phyloP scores from a whole-genome alignment of 2,113 vertebrate genomes.

The Peromyscus leucopus region DNA sequence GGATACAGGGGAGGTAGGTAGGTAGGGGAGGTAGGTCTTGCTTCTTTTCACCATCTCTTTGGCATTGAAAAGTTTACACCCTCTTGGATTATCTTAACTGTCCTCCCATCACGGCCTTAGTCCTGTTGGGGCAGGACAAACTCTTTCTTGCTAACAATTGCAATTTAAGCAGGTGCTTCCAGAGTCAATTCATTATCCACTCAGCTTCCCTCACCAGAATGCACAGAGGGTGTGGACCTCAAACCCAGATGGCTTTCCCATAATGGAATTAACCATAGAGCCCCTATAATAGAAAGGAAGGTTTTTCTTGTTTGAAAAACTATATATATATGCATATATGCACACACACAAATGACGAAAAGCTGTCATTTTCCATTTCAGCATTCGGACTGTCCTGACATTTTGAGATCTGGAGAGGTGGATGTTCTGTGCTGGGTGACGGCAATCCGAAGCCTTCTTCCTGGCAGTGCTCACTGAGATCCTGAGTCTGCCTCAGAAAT shows the following conservation, averaged over 20 bases:
- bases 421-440: background rate
- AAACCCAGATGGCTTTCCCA: background rate
- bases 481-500: background rate
- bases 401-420: conserved; percentile 46
- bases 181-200: background rate
- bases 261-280: background rate
- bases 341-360: conserved; percentile 42
- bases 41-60: background rate
- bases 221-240: background rate
- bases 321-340: background rate
- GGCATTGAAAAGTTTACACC: background rate
- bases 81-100: background rate
- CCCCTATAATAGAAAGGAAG: background rate
- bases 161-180: background rate
- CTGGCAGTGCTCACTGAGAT: background rate
- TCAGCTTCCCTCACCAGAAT: background rate
- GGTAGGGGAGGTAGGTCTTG: background rate
- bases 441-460: background rate
- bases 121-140: background rate
- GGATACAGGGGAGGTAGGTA: background rate
- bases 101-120: background rate
- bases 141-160: background rate
- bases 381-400: conserved; percentile 80
- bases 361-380: conserved; percentile 74
- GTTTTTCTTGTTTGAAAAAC: background rate